These are phyloP conservation scores for Mormyrops attenuatus DNA, from an alignment of 2,797 vertebrate genomes.

Conservation along the genomic window DNA sequence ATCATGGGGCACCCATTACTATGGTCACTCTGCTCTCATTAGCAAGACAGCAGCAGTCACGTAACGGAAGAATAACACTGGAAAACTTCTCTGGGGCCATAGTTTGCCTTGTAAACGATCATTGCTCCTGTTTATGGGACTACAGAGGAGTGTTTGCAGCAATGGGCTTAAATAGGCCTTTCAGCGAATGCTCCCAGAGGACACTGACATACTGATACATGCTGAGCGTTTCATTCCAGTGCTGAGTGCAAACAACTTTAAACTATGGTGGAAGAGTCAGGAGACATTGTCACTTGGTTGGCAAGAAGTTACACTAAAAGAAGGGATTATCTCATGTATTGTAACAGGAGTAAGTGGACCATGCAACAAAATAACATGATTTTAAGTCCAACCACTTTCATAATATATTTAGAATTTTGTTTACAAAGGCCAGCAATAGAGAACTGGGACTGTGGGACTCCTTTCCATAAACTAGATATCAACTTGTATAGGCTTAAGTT, in stretches of 20 bases:
- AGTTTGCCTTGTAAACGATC: not conserved
- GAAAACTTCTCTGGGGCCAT: not conserved
- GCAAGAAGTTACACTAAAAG: not conserved
- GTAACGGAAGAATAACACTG: not conserved
- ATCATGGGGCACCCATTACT: conserved; percentile 39
- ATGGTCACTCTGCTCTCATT: conserved; percentile 36
- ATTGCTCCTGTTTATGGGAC: not conserved
- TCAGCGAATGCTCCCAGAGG: not conserved
- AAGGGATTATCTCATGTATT: not conserved
- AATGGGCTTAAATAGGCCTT: not conserved
- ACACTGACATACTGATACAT: not conserved
- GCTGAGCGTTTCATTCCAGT: not conserved
- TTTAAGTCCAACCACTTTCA: not conserved
- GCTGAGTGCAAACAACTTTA: not conserved
- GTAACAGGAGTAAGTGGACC: not conserved
- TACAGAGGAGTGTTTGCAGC: not conserved
- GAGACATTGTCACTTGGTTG: not conserved
- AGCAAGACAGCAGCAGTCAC: conserved; percentile 25
- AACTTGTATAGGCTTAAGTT: not conserved
- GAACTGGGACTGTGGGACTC: not conserved
- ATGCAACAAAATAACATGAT: not conserved
- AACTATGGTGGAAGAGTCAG: not conserved
- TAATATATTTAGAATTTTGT: not conserved
- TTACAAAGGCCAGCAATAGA: not conserved
- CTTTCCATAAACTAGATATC: not conserved